Conservation (phyloP, 2,797 vertebrate genomes). For the Typhlichthys eigenmanni region DNA sequence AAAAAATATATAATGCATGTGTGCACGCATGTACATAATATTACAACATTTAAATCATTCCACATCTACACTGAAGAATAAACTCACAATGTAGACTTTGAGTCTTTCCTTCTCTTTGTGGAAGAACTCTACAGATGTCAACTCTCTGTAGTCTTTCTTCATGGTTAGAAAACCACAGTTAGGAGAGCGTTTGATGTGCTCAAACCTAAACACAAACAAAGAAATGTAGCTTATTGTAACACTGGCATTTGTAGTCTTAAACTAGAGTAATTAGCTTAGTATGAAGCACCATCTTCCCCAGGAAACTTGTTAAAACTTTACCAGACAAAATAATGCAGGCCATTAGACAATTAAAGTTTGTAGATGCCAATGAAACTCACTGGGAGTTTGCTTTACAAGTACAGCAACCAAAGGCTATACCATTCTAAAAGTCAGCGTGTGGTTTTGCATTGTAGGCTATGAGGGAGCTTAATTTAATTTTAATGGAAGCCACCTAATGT, state of each 20-base stretch:
- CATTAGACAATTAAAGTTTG: no score
- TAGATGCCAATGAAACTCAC: no score
- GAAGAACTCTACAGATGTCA: slow-evolving; percentile 79
- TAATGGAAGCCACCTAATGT: no score
- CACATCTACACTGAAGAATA: neutral
- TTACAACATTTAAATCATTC: neutral
- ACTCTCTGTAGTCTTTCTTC: slow-evolving; percentile 68
- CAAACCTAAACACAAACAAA: slow-evolving; percentile 61
- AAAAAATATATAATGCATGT: neutral
- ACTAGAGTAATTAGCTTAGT: no score
- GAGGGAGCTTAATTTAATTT: no score
- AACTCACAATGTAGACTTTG: slow-evolving; percentile 77
- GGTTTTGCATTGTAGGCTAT: no score
- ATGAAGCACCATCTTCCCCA: no score
- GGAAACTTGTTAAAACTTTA: no score
- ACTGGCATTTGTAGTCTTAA: neutral
- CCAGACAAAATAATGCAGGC: no score
- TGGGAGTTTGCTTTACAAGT: no score
- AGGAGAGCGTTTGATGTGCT: slow-evolving; percentile 74
- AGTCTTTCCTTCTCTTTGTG: slow-evolving; percentile 78
- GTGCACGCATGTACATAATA: neutral
- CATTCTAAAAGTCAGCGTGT: no score
- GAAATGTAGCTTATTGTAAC: neutral
- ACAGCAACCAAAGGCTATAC: no score
- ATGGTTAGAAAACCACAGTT: slow-evolving; percentile 78